Evolutionary conservation across 30 jellyfish, hydroid and myxozoan species (phyloP).

Genomic region (Euphysa ruthae): DNA sequence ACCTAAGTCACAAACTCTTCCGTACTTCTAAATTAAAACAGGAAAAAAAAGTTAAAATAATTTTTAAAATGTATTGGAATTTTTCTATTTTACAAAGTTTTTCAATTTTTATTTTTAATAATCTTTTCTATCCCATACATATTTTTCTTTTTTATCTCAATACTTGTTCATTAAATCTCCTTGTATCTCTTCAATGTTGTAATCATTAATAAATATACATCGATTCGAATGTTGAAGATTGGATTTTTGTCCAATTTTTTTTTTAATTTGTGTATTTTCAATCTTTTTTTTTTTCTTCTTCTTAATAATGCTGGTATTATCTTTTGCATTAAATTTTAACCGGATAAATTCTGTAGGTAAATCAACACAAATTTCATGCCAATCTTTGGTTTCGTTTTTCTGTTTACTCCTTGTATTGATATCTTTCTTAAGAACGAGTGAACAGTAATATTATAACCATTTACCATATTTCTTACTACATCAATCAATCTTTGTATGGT

Average conservation of each 20-base stretch:
- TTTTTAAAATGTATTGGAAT: too few relatives aligned
- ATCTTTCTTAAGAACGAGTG: constrained; percentile 18
- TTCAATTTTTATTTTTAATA: constrained; percentile 5
- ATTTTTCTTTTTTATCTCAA: constrained; percentile 1
- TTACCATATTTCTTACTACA: constrained; percentile 19
- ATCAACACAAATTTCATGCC: constrained; percentile 20
- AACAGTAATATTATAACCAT: neutral
- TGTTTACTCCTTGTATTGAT: constrained; percentile 21
- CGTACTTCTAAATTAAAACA: too few relatives aligned
- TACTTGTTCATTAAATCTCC: constrained; percentile 10
- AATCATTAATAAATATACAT: constrained; percentile 13
- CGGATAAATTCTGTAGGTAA: neutral
- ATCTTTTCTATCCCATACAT: constrained; percentile 30
- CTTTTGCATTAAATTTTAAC: constrained; percentile 3
- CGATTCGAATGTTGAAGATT: neutral
- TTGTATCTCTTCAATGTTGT: neutral
- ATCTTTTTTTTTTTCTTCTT: neutral
- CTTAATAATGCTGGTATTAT: neutral
- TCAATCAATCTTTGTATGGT: too few relatives aligned
- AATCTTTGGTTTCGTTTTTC: constrained; percentile 3
- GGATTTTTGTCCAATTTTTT: neutral
- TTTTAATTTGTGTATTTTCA: constrained; percentile 13
- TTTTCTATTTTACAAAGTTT: constrained; percentile 16
- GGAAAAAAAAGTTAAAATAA: too few relatives aligned
- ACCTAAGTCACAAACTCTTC: too few relatives aligned